Percentiles rank a stretch among this genome's conserved stretches.
Conservation (phyloP, 2,888 invertebrate species). For the Malthinus flaveolus region DNA sequence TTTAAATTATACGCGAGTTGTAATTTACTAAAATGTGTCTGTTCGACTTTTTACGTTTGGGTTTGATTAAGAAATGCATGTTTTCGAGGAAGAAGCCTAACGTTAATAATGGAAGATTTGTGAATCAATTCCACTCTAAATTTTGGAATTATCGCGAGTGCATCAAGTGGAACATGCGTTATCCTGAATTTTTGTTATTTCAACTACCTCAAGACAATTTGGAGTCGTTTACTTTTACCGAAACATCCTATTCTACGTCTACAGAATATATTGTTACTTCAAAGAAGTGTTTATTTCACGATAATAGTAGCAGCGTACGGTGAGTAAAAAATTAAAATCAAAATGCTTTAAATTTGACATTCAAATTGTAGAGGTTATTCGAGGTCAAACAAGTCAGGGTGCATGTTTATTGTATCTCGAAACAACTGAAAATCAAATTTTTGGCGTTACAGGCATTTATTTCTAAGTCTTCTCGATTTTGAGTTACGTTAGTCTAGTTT, state of each 20-base stretch:
- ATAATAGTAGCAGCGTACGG: not conserved
- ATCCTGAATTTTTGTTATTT: conserved; percentile 39
- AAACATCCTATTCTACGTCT: conserved; percentile 7
- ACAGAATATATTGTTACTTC: conserved; percentile 11
- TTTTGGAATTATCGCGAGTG: conserved; percentile 28
- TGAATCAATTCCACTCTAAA: conserved; percentile 8
- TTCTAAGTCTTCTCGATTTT: too few relatives aligned
- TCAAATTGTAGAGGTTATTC: too few relatives aligned
- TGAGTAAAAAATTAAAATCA: conserved; percentile 10
- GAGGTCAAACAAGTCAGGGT: too few relatives aligned
- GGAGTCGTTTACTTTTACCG: conserved; percentile 21
- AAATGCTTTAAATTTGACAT: too few relatives aligned
- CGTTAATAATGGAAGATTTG: conserved; percentile 16
- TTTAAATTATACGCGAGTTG: not conserved
- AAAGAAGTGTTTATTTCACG: conserved; percentile 13
- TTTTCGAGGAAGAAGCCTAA: conserved; percentile 37
- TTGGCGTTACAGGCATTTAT: too few relatives aligned
- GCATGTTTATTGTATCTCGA: too few relatives aligned
- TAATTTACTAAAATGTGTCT: conserved; percentile 56
- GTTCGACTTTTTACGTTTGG: conserved; percentile 60
- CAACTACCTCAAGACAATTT: conserved; percentile 28
- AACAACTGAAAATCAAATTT: too few relatives aligned
- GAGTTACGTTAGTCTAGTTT: too few relatives aligned
- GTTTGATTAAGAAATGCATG: conserved; percentile 58
- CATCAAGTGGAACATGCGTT: conserved; percentile 26